Base-by-base conservation (phyloP, 53 echinoderm and acorn worm genomes). In the Zoroaster sp. region DNA sequence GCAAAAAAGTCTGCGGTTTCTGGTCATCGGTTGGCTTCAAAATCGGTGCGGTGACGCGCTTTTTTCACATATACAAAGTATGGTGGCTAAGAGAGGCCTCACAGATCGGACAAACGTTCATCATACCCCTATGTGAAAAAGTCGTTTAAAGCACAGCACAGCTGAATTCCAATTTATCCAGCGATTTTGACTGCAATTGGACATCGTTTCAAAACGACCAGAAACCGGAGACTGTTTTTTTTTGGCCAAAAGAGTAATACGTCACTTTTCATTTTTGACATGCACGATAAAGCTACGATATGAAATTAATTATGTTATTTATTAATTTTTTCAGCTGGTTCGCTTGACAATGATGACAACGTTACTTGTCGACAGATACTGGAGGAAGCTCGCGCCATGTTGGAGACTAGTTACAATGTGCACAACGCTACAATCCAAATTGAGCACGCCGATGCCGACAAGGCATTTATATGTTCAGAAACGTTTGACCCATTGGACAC, bases 391-490 rank as follows among this genome's bases (percentile, higher is more conserved):
- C 92, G 89, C 25, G 85, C 86, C 66, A 79, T 94, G 5, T 25
- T 94, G 35, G 92, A 94, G 75, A 92, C 92, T 12, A 80, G 53
- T 40, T 89, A 78, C 44, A 38, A 42, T 23, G 66, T 94, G 11
- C 40, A 86, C 43, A 70, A 85, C 20, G 66, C 94, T 36, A 94
- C 94, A 8, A 85, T 94, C 4, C 94, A 94, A 71, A 89, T 92
- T n/a, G 94, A 94, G 74, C 89, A 88, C 33, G 86, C 72, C 17
- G 94, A 94, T 8, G 92, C 89, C 23, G 89, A 89, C 17, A 89
- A 74, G 31, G 90, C 86, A 8, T 93, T 72, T 44, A 31, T 87
- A 3, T 93, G 93, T 37, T 90, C 93, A 32, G 49, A 23, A 35
- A 51, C 85, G 20, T 46, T 49, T 0, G 51, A 25, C 35, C 85